phyloP scores from a whole-genome alignment of 1,140 invertebrate species.

The Bombyx mandarina region DNA sequence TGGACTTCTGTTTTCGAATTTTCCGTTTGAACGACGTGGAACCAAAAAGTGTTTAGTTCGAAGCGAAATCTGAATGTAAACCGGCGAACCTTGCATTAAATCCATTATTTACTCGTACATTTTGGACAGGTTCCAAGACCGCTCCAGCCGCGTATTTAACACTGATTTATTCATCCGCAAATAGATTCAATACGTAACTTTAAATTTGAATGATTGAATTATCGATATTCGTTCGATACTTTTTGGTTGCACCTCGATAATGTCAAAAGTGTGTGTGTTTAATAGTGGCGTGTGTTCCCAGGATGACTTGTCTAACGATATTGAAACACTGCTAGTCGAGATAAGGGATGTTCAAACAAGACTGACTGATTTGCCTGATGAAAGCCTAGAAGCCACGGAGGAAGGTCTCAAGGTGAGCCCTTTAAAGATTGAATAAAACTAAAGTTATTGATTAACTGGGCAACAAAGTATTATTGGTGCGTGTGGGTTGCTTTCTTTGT shows the following conservation, averaged over 20 bases:
- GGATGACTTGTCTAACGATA: slow-evolving; percentile 77
- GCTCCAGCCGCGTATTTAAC: slow-evolving; percentile 11
- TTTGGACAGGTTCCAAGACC: slow-evolving; percentile 13
- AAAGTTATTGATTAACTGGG: too few relatives aligned
- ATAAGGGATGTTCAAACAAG: slow-evolving; percentile 76
- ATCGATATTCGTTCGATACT: not conserved
- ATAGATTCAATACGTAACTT: slow-evolving; percentile 3
- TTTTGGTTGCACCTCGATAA: slow-evolving; percentile 23
- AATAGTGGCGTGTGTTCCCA: slow-evolving; percentile 69
- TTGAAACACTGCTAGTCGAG: slow-evolving; percentile 76
- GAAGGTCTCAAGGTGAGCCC: slow-evolving; percentile 77
- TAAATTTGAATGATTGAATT: not conserved
- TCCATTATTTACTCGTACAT: slow-evolving; percentile 2
- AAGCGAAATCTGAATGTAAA: not conserved
- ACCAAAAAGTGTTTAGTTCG: slow-evolving; percentile 13
- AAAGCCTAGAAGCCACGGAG: slow-evolving; percentile 79
- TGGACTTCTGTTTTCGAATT: slow-evolving; percentile 21
- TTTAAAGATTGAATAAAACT: too few relatives aligned
- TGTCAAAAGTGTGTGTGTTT: slow-evolving; percentile 29
- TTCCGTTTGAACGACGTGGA: slow-evolving; percentile 18
- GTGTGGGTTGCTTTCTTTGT: too few relatives aligned
- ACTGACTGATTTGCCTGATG: slow-evolving; percentile 76
- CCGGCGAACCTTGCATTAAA: not conserved
- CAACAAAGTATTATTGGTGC: too few relatives aligned
- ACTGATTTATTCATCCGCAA: slow-evolving; percentile 14